Evolutionary conservation across 2,797 vertebrate genomes (phyloP).

Genomic region (Enoplosus armatus): DNA sequence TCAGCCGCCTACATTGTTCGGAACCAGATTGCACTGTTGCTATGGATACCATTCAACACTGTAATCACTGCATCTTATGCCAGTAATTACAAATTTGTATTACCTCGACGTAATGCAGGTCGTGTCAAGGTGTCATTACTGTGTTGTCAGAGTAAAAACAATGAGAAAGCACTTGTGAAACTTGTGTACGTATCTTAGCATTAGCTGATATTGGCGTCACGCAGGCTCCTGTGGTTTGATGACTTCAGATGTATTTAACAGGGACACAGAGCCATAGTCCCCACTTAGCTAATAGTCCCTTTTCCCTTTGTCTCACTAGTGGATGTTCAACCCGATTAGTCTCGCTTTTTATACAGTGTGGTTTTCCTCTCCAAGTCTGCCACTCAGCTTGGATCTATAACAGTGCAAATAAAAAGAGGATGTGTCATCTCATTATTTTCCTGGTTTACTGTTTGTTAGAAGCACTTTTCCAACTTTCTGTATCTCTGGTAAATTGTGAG

Average conservation of each 20-base stretch:
- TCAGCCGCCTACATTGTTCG: slow-evolving; percentile 59
- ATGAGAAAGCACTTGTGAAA: slow-evolving; percentile 24
- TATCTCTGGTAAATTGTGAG: slow-evolving; percentile 52
- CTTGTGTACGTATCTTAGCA: slow-evolving; percentile 14
- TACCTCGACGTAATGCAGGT: slow-evolving; percentile 24
- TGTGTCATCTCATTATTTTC: slow-evolving; percentile 53
- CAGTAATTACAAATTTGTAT: slow-evolving; percentile 48
- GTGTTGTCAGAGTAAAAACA: slow-evolving; percentile 30
- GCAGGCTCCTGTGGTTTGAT: slow-evolving; percentile 22
- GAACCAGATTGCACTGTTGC: slow-evolving; percentile 54
- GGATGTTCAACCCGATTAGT: not conserved
- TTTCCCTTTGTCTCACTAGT: slow-evolving; percentile 1
- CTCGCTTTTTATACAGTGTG: not conserved
- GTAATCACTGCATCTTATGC: slow-evolving; percentile 40
- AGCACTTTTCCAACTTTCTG: slow-evolving; percentile 51
- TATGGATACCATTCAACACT: slow-evolving; percentile 59
- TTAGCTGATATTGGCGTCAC: not conserved
- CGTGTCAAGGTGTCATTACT: slow-evolving; percentile 9
- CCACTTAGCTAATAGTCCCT: not conserved
- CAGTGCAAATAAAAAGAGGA: slow-evolving; percentile 33
- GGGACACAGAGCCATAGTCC: slow-evolving; percentile 1
- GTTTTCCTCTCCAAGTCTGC: slow-evolving; percentile 16
- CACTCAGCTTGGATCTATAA: slow-evolving; percentile 23
- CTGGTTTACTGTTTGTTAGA: slow-evolving; percentile 25
- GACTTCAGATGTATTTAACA: slow-evolving; percentile 38